Evolutionary conservation across 2,888 invertebrate species (phyloP).

Genomic region (Drosophila hamatofila): DNA sequence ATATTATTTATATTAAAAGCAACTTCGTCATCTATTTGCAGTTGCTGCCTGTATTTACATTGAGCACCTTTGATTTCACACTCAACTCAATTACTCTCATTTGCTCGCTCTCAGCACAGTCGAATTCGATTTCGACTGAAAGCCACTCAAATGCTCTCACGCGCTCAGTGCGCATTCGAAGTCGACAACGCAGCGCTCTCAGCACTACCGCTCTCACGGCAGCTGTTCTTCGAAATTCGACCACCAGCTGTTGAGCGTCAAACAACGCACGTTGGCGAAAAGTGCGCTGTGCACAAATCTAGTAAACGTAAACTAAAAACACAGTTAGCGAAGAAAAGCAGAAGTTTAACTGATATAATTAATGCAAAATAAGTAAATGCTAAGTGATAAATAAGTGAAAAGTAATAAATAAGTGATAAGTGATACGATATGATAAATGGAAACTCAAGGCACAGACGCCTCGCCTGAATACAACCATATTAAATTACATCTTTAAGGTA

Average conservation of each 20-base stretch:
- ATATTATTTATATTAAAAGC: background rate
- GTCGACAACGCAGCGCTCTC: conserved; percentile 16
- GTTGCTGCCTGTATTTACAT: background rate
- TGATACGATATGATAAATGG: background rate
- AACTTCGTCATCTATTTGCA: background rate
- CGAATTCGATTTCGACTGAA: conserved; percentile 5
- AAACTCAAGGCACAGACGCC: background rate
- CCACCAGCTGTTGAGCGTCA: conserved; percentile 42
- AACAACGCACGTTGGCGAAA: conserved; percentile 48
- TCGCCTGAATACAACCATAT: background rate
- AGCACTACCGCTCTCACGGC: conserved; percentile 3
- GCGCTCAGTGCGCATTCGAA: conserved; percentile 8
- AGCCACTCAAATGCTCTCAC: background rate
- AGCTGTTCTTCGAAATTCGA: conserved; percentile 50
- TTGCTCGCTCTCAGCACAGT: background rate
- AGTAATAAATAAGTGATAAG: background rate
- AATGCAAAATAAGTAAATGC: background rate
- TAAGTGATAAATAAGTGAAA: background rate
- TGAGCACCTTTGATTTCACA: background rate
- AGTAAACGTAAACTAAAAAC: conserved; percentile 4
- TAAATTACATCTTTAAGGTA: conserved; percentile 7
- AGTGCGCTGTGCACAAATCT: conserved; percentile 50
- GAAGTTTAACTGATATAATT: background rate
- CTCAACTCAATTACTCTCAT: conserved; percentile 9
- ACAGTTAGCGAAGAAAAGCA: background rate